A percentile compares a stretch with the other conserved stretches of the same genome.
Conservation (phyloP, 92 coral and sea anemone genomes). For the Paragorgia papillata region DNA sequence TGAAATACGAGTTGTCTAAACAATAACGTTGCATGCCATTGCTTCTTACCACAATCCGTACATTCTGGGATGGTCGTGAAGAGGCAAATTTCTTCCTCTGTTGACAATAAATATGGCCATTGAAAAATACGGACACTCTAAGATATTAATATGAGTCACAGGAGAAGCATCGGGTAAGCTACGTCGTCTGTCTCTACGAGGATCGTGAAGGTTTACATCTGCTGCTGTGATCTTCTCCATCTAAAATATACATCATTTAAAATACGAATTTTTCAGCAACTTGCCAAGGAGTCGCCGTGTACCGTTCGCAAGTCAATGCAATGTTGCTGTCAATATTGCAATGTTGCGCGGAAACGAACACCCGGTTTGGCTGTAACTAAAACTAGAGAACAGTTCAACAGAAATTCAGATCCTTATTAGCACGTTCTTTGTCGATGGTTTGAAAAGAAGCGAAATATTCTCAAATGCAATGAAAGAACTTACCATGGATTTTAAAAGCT, state of each 20-base stretch:
- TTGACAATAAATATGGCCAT: conserved; percentile 88
- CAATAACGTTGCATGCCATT: neutral
- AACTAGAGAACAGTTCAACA: too few species aligned
- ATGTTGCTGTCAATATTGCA: too few species aligned
- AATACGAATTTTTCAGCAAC: too few species aligned
- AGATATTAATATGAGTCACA: conserved; percentile 78
- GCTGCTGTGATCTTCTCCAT: conserved; percentile 71
- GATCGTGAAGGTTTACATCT: conserved; percentile 73
- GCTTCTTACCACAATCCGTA: conserved; percentile 83
- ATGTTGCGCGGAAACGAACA: too few species aligned
- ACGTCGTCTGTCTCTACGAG: conserved; percentile 48
- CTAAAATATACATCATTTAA: conserved; percentile 42
- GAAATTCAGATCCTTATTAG: too few species aligned
- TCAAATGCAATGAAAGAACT: too few species aligned
- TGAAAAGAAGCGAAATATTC: too few species aligned
- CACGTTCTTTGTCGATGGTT: too few species aligned
- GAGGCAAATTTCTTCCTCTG: conserved; percentile 78
- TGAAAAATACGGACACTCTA: conserved; percentile 84
- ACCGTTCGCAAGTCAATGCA: too few species aligned
- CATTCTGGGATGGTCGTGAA: conserved; percentile 98
- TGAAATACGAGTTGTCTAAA: too few species aligned
- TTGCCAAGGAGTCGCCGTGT: too few species aligned
- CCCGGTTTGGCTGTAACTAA: too few species aligned
- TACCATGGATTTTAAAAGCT: conserved; percentile 75
- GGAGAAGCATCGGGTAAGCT: conserved; percentile 65